A percentile compares a stretch with the other conserved stretches of the same genome.
phyloP scores from a whole-genome alignment of 2,888 invertebrate species.

The Thecocarcelia acutangulata region DNA sequence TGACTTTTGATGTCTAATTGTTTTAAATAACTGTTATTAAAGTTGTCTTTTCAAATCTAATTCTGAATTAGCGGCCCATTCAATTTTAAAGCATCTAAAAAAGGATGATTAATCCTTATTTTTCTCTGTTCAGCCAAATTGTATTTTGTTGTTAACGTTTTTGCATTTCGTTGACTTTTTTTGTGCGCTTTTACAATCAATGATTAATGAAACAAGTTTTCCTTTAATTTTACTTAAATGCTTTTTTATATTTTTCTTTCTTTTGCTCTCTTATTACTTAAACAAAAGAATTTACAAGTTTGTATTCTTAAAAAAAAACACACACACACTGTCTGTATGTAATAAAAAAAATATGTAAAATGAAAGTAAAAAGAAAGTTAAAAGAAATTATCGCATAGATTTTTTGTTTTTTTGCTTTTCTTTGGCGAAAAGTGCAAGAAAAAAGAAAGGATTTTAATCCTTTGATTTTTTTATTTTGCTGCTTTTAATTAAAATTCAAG shows the following conservation, averaged over 20 bases:
- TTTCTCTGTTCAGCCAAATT: constrained; percentile 4
- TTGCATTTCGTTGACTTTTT: constrained; percentile 9
- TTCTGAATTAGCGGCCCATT: constrained; percentile 54
- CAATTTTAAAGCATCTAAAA: constrained; percentile 40
- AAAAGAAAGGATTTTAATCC: constrained; percentile 29
- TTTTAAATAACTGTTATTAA: too few relatives aligned
- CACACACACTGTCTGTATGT: background rate
- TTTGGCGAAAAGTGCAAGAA: constrained; percentile 1
- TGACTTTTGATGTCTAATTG: too few relatives aligned
- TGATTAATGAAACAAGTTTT: constrained; percentile 64
- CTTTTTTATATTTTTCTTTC: constrained; percentile 6
- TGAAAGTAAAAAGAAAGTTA: background rate
- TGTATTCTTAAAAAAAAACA: background rate
- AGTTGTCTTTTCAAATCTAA: background rate
- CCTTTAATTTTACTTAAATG: constrained; percentile 24
- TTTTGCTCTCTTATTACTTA: background rate
- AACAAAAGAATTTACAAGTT: constrained; percentile 27
- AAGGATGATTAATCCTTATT: constrained; percentile 55
- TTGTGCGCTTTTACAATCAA: constrained; percentile 52
- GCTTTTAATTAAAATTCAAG: constrained; percentile 62
- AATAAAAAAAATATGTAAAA: background rate
- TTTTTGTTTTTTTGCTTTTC: background rate
- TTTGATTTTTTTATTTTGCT: constrained; percentile 14
- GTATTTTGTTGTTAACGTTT: constrained; percentile 9
- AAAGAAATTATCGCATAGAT: constrained; percentile 2